Evolutionary conservation across 2,797 vertebrate genomes (phyloP).

Genomic region (Dryobates pubescens): DNA sequence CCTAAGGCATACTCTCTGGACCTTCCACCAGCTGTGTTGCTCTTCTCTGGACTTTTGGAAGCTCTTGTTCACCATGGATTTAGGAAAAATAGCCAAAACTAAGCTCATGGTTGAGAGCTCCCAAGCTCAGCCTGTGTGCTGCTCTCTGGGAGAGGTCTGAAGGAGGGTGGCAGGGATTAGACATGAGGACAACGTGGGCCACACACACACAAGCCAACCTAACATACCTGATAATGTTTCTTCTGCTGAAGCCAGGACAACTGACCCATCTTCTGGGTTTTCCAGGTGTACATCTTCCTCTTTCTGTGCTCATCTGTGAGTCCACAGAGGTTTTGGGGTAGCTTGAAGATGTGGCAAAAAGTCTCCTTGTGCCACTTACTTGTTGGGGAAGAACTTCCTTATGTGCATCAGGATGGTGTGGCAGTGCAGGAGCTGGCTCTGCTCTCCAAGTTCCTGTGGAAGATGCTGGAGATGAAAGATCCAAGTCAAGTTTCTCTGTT

Average conservation of each 20-base stretch:
- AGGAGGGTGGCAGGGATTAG: neutral
- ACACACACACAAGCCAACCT: neutral
- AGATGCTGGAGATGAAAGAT: neutral
- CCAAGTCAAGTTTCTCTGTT: neutral
- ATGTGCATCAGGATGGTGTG: slow-evolving; percentile 28
- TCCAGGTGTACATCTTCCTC: slow-evolving; percentile 26
- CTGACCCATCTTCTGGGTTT: slow-evolving; percentile 11
- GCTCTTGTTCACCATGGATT: rapidly evolving
- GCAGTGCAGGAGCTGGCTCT: slow-evolving; percentile 24
- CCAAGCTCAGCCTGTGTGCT: neutral
- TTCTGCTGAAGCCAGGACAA: neutral
- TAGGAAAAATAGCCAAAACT: neutral
- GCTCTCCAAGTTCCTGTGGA: slow-evolving; percentile 53
- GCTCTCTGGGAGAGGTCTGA: neutral
- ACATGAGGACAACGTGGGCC: rapidly evolving
- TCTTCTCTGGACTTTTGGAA: neutral
- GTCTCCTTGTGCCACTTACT: slow-evolving; percentile 47
- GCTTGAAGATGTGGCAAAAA: slow-evolving; percentile 65
- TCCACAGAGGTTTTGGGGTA: slow-evolving; percentile 54
- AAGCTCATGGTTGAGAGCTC: neutral
- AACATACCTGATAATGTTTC: too few species aligned
- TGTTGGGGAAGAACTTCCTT: slow-evolving; percentile 64
- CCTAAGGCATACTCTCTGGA: too few species aligned
- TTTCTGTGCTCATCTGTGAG: slow-evolving; percentile 52
- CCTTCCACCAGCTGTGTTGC: too few species aligned